These are phyloP conservation scores for Centrocercus urophasianus DNA, from an alignment of 2,113 vertebrate genomes.

Conservation along the genomic window DNA sequence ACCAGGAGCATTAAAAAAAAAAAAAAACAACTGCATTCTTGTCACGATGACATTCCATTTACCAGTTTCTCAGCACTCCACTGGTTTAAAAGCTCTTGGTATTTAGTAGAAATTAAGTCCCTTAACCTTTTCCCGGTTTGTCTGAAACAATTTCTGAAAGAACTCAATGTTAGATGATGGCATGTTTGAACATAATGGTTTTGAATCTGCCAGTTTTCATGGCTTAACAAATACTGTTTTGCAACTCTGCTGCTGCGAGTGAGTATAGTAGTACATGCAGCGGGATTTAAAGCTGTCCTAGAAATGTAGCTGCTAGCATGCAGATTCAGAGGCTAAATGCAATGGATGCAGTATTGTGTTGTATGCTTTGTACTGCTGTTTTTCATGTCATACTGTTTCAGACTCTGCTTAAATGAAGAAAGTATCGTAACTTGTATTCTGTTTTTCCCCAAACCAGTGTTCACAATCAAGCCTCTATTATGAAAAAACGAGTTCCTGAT, in stretches of 20 bases:
- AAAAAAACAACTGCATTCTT: conserved; percentile 21
- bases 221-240: neutral
- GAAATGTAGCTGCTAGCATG: neutral
- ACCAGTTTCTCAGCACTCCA: neutral
- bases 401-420: neutral
- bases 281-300: neutral
- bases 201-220: neutral
- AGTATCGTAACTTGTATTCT: conserved; percentile 20
- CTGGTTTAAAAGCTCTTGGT: conserved; percentile 33
- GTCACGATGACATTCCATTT: conserved; percentile 47
- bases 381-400: neutral
- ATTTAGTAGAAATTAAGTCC: conserved; percentile 58
- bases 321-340: neutral
- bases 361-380: neutral
- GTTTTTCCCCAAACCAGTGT: conserved; percentile 19
- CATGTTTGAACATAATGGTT: neutral
- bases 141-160: neutral
- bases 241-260: neutral
- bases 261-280: neutral
- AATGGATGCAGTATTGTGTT: neutral
- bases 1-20: conserved; percentile 10
- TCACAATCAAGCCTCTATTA: conserved; percentile 1
- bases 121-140: conserved; percentile 17
- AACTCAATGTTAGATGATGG: neutral
- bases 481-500: conserved; percentile 54